Evolutionary conservation across 2,797 vertebrate species (phyloP), one percentile per base, ranked within the genome.

Genomic region (Sebastes matsubarae): DNA sequence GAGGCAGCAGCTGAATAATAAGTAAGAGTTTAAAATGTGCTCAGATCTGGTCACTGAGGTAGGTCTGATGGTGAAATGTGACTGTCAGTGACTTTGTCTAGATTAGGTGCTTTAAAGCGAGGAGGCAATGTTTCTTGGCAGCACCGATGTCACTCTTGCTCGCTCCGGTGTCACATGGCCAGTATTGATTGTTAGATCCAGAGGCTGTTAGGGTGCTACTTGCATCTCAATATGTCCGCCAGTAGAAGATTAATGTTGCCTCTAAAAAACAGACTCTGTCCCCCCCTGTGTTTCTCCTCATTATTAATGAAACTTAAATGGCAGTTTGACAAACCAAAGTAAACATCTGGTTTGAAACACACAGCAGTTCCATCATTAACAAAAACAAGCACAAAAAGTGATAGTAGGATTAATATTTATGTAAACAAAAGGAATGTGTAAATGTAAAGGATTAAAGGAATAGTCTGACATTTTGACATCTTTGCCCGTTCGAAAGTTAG

Each of bases 101-200:
- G 88, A 92, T 90, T 65, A 91, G 83, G 83, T 61, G 76, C 72
- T 77, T 63, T 72, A 81, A 85, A 87, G 32, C 61, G 38, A 61
- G 57, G 81, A 76, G 55, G 79, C 11, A 2, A n/a, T 82, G 83
- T 82, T 72, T 88, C 84, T 81, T 80, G 80, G 80, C 79, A 87
- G 83, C 81, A n/a, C 42, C 22, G 12, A 65, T 89, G 87, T 90
- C 82, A 90, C 77, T 81, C 72, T 78, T 6, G 13, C 71, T 55
- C 11, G 32, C 60, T 79, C 46, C 58, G 61, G 72, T 54, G 61
- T 86, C 83, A 88, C 72, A 77, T 84, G 77, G 77, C 18, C 68
- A 20, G 75, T 92, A 95, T 95, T 92, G 93, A 94, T 92, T 60
- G 77, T 86, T 60, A 69, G 82, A 92, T 89, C 78, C 79, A 50